A percentile compares a stretch with the other conserved stretches of the same genome.
Evolutionary conservation across 1,140 invertebrate genomes (phyloP).

Genomic region (Zaprionus kolodkinae): DNA sequence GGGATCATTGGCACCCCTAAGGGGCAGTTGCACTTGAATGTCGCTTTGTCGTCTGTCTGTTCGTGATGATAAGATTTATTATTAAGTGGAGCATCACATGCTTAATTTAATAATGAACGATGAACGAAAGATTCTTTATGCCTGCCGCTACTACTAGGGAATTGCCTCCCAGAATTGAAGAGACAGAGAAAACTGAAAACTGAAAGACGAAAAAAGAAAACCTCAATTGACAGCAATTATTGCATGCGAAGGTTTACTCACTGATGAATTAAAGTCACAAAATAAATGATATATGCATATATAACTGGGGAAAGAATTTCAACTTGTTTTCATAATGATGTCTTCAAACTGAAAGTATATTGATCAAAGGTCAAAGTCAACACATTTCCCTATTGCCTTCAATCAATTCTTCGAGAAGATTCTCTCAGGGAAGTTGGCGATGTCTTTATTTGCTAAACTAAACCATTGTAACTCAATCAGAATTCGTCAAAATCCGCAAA

Average conservation of each 20-base stretch:
- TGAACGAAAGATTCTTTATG: constrained; percentile 29
- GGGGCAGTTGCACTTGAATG: constrained; percentile 11
- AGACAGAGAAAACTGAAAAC: constrained; percentile 33
- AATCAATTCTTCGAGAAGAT: not conserved
- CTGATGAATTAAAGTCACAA: constrained; percentile 12
- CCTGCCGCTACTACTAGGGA: constrained; percentile 21
- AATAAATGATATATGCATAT: not conserved
- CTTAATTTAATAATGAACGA: constrained; percentile 64
- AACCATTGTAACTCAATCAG: constrained; percentile 14
- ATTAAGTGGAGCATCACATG: constrained; percentile 32
- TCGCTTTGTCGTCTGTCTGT: constrained; percentile 5
- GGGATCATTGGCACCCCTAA: constrained; percentile 6
- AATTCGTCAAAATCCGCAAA: constrained; percentile 14
- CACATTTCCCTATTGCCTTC: not conserved
- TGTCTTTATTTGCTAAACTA: constrained; percentile 2
- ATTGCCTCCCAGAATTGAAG: constrained; percentile 18
- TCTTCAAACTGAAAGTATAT: not conserved
- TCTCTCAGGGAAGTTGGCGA: not conserved
- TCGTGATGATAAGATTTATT: constrained; percentile 28
- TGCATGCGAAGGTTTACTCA: constrained; percentile 35
- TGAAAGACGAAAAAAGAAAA: constrained; percentile 37
- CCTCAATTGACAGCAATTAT: constrained; percentile 72
- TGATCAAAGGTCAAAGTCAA: constrained; percentile 3
- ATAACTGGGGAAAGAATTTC: not conserved
- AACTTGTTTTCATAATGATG: not conserved